phyloP scores from a whole-genome alignment of 2,888 invertebrate genomes.

The Harpagoxenus sublaevis region DNA sequence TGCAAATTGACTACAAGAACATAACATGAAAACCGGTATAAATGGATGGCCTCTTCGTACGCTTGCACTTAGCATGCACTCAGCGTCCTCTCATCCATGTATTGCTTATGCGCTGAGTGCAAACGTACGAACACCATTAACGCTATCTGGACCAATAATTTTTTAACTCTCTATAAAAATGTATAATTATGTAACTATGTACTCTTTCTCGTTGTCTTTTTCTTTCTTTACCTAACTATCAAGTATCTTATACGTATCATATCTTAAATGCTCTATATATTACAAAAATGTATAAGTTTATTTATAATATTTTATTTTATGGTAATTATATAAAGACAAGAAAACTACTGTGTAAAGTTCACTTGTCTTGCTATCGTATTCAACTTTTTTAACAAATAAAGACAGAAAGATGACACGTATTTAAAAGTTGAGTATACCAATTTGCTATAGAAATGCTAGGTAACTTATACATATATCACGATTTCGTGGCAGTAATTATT shows the following conservation, averaged over 20 bases:
- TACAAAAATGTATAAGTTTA: not conserved
- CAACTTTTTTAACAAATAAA: not conserved
- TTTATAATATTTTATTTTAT: not conserved
- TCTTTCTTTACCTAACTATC: not conserved
- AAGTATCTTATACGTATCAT: not conserved
- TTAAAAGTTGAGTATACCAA: not conserved
- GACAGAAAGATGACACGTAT: not conserved
- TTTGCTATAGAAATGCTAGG: not conserved
- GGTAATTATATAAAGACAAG: not conserved
- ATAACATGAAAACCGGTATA: slow-evolving; percentile 10
- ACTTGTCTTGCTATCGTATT: too few relatives aligned
- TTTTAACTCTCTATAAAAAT: not conserved
- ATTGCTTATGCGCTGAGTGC: not conserved
- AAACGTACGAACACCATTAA: not conserved
- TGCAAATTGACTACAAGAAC: not conserved
- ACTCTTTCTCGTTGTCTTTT: not conserved
- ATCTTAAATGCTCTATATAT: not conserved
- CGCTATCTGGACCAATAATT: slow-evolving; percentile 5
- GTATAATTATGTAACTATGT: not conserved
- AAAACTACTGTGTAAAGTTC: not conserved
- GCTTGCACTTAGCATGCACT: slow-evolving; percentile 20
- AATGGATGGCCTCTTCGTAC: slow-evolving; percentile 16
- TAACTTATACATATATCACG: not conserved
- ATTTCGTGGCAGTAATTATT: not conserved
- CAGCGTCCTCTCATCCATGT: not conserved